Evolutionary conservation across 2,888 invertebrate genomes (phyloP), one percentile per base, ranked within the genome.

Genomic region (Rambutsinella grinnellia): DNA sequence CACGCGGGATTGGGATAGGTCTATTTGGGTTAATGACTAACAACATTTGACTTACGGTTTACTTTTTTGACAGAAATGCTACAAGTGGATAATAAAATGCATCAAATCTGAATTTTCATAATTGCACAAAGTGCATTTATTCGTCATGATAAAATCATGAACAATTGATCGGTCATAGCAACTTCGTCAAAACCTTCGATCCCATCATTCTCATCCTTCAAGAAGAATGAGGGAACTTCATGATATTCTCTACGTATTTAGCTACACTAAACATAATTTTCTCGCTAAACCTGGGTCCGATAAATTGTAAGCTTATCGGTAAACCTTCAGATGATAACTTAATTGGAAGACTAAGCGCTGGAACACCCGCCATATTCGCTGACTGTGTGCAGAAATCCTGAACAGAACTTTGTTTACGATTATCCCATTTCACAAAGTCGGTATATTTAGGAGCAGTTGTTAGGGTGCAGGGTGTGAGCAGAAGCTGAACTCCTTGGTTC

Each of bases 311-410:
- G 60, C 96, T 92, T 15, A 98, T 87, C 0, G 98, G 98, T 70
- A 97, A 87, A 3, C 92, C 92, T 66, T 90, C 89, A 13, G 83
- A 58, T 0, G 96, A 95, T 28, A 97, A 86, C 67, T 89, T 89
- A 62, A 95, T 91, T 0, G 98, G 98, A 78, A 98, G 87, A 2
- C 93, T 93, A 21, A 98, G 86, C 0, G 98, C 97, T 10, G 98
- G 97, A 70, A 97, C 89, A 1, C 99, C 99, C 46, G 98, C 96
- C 94, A 99, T 93, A 86, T 99, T 99, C 0, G 94, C 95, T 0
- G 99, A 94, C 85, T 97, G 97, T 0, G 99, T 99, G 85, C 95
- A 99, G 86, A 92, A 95, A 88, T 99, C 99, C 85, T 96, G 94
- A 53, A 93, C 89, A 0, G 94, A 93, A 86, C 95, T 94, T 85